A percentile compares a stretch with the other conserved stretches of the same genome.
These are phyloP conservation scores for Polylopha cassiicola DNA, from an alignment of 2,888 invertebrate genomes.

Conservation along the genomic window DNA sequence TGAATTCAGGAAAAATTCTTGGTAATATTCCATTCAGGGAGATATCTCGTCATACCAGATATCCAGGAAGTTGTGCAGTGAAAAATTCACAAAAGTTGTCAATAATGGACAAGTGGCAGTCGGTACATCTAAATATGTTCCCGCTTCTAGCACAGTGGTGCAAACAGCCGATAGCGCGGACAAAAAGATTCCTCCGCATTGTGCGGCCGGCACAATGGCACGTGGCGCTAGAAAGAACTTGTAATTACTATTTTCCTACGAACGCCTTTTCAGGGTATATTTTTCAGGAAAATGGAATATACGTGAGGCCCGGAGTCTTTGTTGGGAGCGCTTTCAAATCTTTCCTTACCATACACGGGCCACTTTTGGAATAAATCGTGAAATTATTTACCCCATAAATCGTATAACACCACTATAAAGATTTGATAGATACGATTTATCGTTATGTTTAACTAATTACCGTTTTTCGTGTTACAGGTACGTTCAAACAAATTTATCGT, in stretches of 20 bases:
- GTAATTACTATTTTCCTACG: constrained; percentile 76
- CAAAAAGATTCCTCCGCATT: constrained; percentile 75
- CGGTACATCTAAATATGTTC: constrained; percentile 50
- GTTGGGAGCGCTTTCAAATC: constrained; percentile 51
- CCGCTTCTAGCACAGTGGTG: constrained; percentile 53
- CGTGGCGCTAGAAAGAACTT: constrained; percentile 59
- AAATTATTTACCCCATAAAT: constrained; percentile 12
- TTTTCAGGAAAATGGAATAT: constrained; percentile 68
- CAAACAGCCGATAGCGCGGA: constrained; percentile 69
- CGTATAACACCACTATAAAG: constrained; percentile 24
- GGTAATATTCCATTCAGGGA: constrained; percentile 3
- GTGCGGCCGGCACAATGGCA: constrained; percentile 62
- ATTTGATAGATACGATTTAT: constrained; percentile 25
- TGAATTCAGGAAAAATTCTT: constrained; percentile 1
- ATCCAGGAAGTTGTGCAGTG: constrained; percentile 20
- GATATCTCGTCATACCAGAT: constrained; percentile 27
- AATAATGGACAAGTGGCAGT: constrained; percentile 38
- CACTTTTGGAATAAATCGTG: constrained; percentile 21
- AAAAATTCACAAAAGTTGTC: constrained; percentile 37
- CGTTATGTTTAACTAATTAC: constrained; percentile 23
- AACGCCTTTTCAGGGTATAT: constrained; percentile 65
- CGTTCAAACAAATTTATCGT: constrained; percentile 37
- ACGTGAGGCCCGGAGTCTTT: constrained; percentile 43
- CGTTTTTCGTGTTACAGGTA: constrained; percentile 34
- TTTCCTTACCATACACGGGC: constrained; percentile 29